Evolutionary conservation across 2,113 vertebrate species (phyloP).

Genomic region (Cynopterus brachyotis): DNA sequence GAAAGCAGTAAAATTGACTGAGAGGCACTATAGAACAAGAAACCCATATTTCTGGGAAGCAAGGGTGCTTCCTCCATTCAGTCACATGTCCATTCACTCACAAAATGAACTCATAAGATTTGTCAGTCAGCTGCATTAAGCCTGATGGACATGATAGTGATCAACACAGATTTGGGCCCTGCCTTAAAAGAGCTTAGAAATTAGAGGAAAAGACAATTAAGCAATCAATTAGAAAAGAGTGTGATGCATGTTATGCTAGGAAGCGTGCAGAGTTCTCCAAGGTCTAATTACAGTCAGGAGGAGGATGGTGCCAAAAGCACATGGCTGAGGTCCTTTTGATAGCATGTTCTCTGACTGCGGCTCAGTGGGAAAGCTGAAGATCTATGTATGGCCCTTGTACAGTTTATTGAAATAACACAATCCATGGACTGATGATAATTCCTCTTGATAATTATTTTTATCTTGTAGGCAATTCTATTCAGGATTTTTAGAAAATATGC

Average conservation of each 20-base stretch:
- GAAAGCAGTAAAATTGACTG: not conserved
- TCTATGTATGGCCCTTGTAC: not conserved
- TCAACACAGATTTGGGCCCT: not conserved
- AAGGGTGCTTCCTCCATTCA: not conserved
- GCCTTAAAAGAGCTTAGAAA: not conserved
- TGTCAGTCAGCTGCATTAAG: not conserved
- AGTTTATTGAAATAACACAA: not conserved
- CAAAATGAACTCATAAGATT: not conserved
- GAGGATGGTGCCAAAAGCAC: not conserved
- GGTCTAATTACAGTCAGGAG: not conserved
- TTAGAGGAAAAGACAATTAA: not conserved
- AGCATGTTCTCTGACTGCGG: not conserved
- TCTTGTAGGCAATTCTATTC: not conserved
- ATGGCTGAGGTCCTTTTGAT: not conserved
- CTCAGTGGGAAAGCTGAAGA: not conserved
- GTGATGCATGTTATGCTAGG: not conserved
- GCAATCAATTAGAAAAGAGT: not conserved
- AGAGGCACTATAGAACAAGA: not conserved
- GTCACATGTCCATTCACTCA: not conserved
- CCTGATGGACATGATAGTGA: not conserved
- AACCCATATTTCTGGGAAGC: not conserved
- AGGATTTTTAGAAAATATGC: not conserved
- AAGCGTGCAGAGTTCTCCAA: fast-evolving
- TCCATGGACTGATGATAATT: not conserved
- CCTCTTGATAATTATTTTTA: not conserved